phyloP scores from a whole-genome alignment of 2,888 invertebrate genomes.

The Amiota communis region DNA sequence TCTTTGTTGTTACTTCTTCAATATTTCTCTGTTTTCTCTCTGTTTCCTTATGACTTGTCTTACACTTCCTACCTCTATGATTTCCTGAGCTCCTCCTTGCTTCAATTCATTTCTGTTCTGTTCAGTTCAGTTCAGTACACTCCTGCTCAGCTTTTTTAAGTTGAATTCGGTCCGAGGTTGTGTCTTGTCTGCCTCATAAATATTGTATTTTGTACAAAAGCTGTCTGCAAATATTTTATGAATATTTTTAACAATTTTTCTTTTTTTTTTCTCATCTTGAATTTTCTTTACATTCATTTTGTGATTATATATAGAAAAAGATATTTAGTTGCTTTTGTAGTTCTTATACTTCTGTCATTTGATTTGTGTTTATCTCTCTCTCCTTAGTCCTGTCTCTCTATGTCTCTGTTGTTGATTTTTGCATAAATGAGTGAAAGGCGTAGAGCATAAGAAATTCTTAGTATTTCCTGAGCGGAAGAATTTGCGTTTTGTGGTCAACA shows the following conservation, averaged over 20 bases:
- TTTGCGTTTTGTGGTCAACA: no score
- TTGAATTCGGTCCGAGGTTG: background rate
- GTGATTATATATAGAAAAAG: no score
- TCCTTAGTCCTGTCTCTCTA: no score
- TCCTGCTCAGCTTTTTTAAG: background rate
- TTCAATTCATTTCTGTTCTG: background rate
- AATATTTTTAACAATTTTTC: background rate
- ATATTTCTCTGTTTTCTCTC: background rate
- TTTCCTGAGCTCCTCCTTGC: background rate
- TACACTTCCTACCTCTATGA: background rate
- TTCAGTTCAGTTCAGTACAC: background rate
- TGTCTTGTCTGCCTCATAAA: background rate
- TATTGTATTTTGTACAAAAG: slow-evolving; percentile 1
- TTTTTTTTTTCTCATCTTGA: no score
- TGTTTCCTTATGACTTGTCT: background rate
- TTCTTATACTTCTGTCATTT: no score
- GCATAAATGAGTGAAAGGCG: background rate
- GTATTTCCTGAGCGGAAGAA: no score
- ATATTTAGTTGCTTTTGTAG: no score
- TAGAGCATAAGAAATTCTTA: background rate
- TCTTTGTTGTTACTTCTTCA: background rate
- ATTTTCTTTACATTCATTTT: no score
- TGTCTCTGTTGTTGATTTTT: no score
- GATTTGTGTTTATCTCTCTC: no score
- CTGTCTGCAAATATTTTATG: slow-evolving; percentile 6